Percentiles rank a stretch among this genome's conserved stretches.
Conservation (phyloP, 1,140 invertebrate species). For the Apis florea region DNA sequence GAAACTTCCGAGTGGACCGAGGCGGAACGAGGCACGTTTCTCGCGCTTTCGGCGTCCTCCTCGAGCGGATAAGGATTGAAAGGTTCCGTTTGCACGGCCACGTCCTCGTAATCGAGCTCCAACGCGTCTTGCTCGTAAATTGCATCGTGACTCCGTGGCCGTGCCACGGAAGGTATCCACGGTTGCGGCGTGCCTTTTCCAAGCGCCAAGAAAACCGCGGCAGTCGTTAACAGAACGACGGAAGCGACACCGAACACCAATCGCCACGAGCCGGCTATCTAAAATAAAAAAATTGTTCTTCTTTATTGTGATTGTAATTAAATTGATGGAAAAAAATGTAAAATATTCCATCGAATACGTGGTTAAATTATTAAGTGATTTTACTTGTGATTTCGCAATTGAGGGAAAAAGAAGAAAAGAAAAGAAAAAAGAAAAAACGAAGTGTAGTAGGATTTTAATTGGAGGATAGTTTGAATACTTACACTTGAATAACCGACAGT, state of each 20-base stretch:
- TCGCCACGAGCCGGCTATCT: conserved; percentile 83
- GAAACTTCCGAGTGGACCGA: conserved; percentile 71
- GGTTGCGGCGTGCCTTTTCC: conserved; percentile 82
- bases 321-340: neutral
- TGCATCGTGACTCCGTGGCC: conserved; percentile 77
- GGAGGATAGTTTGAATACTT: too few species aligned
- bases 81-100: conserved; percentile 78
- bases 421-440: neutral
- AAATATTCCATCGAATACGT: neutral
- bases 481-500: neutral
- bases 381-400: too few species aligned
- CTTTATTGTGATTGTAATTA: neutral
- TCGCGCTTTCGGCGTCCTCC: conserved; percentile 68
- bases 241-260: conserved; percentile 82
- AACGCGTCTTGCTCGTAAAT: conserved; percentile 77
- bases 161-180: conserved; percentile 80
- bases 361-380: neutral
- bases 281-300: neutral
- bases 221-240: conserved; percentile 80
- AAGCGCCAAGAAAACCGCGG: conserved; percentile 81
- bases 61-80: conserved; percentile 70
- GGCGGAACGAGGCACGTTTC: conserved; percentile 69
- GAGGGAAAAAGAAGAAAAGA: too few species aligned
- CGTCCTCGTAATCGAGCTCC: conserved; percentile 79
- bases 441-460: neutral